Conservation (phyloP, 2,888 invertebrate genomes). For the Phytoseiulus persimilis region DNA sequence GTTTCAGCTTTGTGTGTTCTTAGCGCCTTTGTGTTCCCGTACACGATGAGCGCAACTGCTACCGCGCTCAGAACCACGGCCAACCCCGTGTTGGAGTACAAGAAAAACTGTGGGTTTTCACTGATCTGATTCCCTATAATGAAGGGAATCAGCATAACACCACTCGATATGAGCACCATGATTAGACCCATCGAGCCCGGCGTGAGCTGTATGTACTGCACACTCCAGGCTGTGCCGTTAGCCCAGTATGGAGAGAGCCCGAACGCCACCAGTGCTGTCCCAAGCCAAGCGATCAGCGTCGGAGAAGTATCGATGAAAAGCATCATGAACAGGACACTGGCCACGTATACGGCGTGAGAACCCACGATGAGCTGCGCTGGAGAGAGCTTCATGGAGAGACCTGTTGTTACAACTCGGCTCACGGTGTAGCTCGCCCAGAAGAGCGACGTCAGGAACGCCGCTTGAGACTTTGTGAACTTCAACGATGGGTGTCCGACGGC, state of each 20-base stretch:
- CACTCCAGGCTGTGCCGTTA: background rate
- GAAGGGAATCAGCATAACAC: slow-evolving; percentile 15
- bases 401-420: background rate
- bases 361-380: background rate
- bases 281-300: background rate
- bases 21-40: background rate
- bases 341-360: background rate
- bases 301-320: background rate
- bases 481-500: background rate
- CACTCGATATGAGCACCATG: background rate
- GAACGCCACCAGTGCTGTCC: background rate
- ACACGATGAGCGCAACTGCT: background rate
- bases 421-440: slow-evolving; percentile 23
- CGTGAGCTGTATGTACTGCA: slow-evolving; percentile 6
- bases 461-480: slow-evolving; percentile 5
- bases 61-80: background rate
- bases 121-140: background rate
- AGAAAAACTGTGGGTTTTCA: background rate
- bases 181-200: background rate
- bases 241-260: slow-evolving; percentile 7
- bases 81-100: background rate
- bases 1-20: background rate
- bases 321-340: background rate
- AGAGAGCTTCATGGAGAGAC: background rate
- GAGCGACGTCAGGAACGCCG: background rate